Evolutionary conservation across 2,888 invertebrate genomes (phyloP).

Genomic region (Ferrisia virgata): DNA sequence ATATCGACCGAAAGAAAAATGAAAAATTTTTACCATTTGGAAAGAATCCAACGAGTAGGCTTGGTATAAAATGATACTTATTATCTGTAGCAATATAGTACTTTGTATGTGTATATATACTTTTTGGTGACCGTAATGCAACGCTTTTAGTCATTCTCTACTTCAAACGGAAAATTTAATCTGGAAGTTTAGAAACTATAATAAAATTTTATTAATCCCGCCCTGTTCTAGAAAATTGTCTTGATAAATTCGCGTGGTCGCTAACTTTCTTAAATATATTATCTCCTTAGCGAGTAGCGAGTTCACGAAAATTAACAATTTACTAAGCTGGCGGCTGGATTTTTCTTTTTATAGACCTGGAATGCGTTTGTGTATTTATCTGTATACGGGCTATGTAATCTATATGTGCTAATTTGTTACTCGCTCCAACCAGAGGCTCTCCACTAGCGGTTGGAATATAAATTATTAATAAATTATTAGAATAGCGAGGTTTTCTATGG

Average conservation of each 20-base stretch:
- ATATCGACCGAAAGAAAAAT: not conserved
- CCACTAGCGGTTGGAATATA: too few relatives aligned
- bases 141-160: not conserved
- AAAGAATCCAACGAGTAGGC: not conserved
- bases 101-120: too few relatives aligned
- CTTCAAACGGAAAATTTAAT: not conserved
- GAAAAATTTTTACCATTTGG: slow-evolving; percentile 7
- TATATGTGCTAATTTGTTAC: too few relatives aligned
- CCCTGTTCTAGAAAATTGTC: not conserved
- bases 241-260: not conserved
- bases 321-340: not conserved
- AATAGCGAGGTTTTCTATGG: too few relatives aligned
- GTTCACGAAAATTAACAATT: not conserved
- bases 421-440: too few relatives aligned
- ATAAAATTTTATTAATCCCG: slow-evolving; percentile 17
- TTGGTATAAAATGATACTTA: not conserved
- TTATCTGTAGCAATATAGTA: not conserved
- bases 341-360: not conserved
- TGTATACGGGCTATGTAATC: too few relatives aligned
- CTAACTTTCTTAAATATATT: slow-evolving; percentile 9
- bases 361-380: too few relatives aligned
- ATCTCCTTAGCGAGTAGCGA: not conserved
- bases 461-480: too few relatives aligned
- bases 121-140: slow-evolving; percentile 9
- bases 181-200: not conserved